phyloP scores from a whole-genome alignment of 2,888 invertebrate species.

The Mesorhabditis sp. region DNA sequence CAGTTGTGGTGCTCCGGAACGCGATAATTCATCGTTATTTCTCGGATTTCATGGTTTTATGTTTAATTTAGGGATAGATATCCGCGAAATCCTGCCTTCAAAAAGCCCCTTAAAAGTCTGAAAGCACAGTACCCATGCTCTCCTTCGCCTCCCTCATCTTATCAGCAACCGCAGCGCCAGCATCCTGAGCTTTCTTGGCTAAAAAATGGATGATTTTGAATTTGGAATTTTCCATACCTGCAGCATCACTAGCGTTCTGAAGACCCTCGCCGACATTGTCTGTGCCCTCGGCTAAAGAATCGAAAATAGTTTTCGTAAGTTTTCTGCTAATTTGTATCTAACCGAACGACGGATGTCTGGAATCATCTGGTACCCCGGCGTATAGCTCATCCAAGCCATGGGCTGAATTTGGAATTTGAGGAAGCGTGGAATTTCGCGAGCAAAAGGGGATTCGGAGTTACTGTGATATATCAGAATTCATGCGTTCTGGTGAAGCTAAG shows the following conservation, averaged over 20 bases:
- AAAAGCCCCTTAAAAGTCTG: no score
- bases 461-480: not conserved
- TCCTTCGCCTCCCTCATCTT: not conserved
- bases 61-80: no score
- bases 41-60: no score
- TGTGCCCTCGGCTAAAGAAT: no score
- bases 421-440: not conserved
- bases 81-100: no score
- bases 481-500: not conserved
- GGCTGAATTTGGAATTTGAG: constrained; percentile 1
- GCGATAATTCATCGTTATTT: no score
- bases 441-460: not conserved
- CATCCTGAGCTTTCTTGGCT: constrained; percentile 1
- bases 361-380: constrained; percentile 1
- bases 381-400: not conserved
- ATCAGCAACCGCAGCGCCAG: not conserved
- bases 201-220: not conserved
- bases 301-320: no score
- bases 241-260: not conserved
- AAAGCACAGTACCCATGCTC: not conserved
- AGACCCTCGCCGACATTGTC: not conserved
- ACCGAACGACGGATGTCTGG: not conserved
- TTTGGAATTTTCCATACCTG: not conserved
- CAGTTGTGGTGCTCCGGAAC: no score
- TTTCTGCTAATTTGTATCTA: not conserved